Conservation (phyloP, 2,888 invertebrate species). For the Leucozona laternaria region DNA sequence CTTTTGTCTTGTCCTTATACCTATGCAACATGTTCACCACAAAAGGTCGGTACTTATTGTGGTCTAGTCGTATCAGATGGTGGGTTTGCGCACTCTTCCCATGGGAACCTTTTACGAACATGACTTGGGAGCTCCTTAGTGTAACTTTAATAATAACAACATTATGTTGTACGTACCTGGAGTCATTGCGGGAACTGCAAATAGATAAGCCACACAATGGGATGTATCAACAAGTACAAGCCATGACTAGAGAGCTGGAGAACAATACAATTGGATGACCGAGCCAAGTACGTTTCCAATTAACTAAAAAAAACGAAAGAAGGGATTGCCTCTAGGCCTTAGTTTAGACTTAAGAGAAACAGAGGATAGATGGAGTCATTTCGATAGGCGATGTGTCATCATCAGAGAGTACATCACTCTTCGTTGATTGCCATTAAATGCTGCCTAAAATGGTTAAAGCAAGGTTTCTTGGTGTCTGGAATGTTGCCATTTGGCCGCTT, state of each 20-base stretch:
- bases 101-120: constrained; percentile 62
- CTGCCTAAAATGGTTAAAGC: constrained; percentile 70
- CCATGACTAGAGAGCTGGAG: constrained; percentile 27
- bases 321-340: neutral
- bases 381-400: constrained; percentile 72
- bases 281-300: constrained; percentile 61
- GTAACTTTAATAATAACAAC: constrained; percentile 69
- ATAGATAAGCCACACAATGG: constrained; percentile 71
- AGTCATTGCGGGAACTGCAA: constrained; percentile 46
- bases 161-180: constrained; percentile 34
- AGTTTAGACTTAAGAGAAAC: neutral
- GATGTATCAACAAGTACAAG: constrained; percentile 37
- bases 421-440: constrained; percentile 67
- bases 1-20: constrained; percentile 47
- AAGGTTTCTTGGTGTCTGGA: constrained; percentile 72
- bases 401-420: constrained; percentile 70
- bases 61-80: constrained; percentile 70
- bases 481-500: constrained; percentile 63
- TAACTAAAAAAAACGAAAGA: constrained; percentile 58
- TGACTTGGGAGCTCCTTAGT: constrained; percentile 55
- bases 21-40: constrained; percentile 56
- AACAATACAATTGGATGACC: constrained; percentile 72
- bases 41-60: constrained; percentile 71
- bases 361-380: constrained; percentile 64
- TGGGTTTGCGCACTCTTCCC: constrained; percentile 46